These are phyloP conservation scores for Lacerta viridis DNA, from an alignment of 2,797 vertebrate species.

Conservation along the genomic window DNA sequence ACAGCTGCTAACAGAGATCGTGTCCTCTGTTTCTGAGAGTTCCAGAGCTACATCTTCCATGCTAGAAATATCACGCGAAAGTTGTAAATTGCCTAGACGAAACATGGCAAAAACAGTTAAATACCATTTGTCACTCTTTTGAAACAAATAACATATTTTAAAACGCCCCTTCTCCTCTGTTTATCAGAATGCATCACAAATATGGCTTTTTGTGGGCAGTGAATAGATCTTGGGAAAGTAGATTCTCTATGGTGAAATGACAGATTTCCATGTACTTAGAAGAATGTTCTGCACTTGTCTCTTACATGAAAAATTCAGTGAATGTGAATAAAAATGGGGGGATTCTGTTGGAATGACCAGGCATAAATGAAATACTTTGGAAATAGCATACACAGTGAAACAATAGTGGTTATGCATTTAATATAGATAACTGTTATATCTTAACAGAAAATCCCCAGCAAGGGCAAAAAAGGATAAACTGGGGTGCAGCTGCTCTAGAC, in stretches of 20 bases:
- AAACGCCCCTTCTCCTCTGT: not conserved
- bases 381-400: not conserved
- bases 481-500: not conserved
- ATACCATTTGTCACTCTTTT: conserved; percentile 18
- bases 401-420: not conserved
- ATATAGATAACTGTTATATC: too few species aligned
- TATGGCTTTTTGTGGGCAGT: not conserved
- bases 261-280: not conserved
- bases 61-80: conserved; percentile 50
- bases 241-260: not conserved
- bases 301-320: not conserved
- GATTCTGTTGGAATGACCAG: not conserved
- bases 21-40: conserved; percentile 77
- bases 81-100: conserved; percentile 75
- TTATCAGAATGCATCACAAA: not conserved
- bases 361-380: not conserved
- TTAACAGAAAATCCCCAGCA: too few species aligned
- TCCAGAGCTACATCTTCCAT: conserved; percentile 63
- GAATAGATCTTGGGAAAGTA: not conserved
- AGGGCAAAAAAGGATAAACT: too few species aligned
- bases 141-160: conserved; percentile 12
- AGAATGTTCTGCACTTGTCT: not conserved
- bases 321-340: not conserved
- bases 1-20: conserved; percentile 78
- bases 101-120: conserved; percentile 69